Evolutionary conservation across 1,140 invertebrate genomes (phyloP), one percentile per base, ranked within the genome.

Genomic region (Solen grandis): DNA sequence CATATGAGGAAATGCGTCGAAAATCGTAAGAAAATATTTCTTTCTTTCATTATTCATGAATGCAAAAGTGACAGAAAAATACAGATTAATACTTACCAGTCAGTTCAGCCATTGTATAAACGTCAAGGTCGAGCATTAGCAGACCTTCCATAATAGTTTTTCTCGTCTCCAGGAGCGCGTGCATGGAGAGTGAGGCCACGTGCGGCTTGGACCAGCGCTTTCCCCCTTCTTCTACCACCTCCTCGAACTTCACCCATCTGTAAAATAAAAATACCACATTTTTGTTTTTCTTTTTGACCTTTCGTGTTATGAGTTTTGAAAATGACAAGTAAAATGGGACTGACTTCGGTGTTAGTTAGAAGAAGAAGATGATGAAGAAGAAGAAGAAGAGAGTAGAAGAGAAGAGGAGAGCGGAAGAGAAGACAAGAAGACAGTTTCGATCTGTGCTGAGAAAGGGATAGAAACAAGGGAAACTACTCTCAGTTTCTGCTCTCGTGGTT

Each of bases 231-330:
- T 92, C 91, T 22, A 93, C 89, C 63, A 91, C 89, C 80, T 93
- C 92, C 81, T 92, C 92, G 85, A 92, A 92, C 83, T 92, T 93
- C 2, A 92, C 92, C 93, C 93, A 94, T 87, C 91, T 93, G 65
- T 35, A 82, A 70, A 16, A 19, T 31, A 31, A 60, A 60, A 55
- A 62, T 1, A 35, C 5, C 13, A 31, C 13, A 25, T 59, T 22
- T 35, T 31, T n/a, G n/a, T n/a, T n/a, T n/a, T 22, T 66, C 29
- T 36, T 0, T 16, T 66, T 3, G 5, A 36, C 19, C 4, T 66
- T 1, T 38, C 16, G 19, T 62, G 31, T 62, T 62, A 22, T 22
- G 0, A 4, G 16, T 19, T 31, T 25, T 62, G 14, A 22, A 25
- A 62, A 25, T 14, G 5, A 25, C 59, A 62, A 14, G 16, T 25